Conservation (phyloP, 2,888 invertebrate genomes). For the Chorisops tibialis region DNA sequence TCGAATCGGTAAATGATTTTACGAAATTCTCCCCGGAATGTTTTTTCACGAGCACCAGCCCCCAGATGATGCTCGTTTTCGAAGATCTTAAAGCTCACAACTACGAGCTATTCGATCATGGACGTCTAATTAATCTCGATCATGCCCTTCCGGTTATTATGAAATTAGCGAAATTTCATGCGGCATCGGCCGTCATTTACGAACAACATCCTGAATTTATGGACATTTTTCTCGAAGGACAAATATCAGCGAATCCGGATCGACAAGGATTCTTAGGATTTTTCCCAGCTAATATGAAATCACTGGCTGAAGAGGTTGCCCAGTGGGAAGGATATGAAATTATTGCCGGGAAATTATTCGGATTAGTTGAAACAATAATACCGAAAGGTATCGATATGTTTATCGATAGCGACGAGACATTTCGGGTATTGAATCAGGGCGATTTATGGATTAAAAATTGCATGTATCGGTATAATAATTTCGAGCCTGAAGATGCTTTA, state of each 20-base stretch:
- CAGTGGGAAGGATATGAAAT: slow-evolving; percentile 49
- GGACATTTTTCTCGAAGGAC: slow-evolving; percentile 46
- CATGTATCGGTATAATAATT: slow-evolving; percentile 46
- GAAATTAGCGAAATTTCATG: slow-evolving; percentile 58
- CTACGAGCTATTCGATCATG: slow-evolving; percentile 57
- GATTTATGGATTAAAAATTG: slow-evolving; percentile 51
- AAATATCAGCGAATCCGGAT: slow-evolving; percentile 48
- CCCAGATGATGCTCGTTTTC: slow-evolving; percentile 52
- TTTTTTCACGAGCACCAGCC: slow-evolving; percentile 47
- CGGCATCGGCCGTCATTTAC: slow-evolving; percentile 52
- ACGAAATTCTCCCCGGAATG: slow-evolving; percentile 48
- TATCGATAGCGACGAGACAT: slow-evolving; percentile 40
- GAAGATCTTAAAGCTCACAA: slow-evolving; percentile 57
- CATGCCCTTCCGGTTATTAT: slow-evolving; percentile 55
- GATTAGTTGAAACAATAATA: slow-evolving; percentile 46
- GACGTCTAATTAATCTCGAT: slow-evolving; percentile 55
- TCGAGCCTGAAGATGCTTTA: slow-evolving; percentile 45
- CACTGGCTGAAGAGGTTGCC: slow-evolving; percentile 46
- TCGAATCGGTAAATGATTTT: slow-evolving; percentile 45
- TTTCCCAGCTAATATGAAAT: slow-evolving; percentile 47
- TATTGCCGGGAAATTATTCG: slow-evolving; percentile 48
- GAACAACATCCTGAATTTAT: slow-evolving; percentile 42
- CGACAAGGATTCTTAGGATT: slow-evolving; percentile 47
- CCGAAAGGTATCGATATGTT: slow-evolving; percentile 45
- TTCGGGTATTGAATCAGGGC: slow-evolving; percentile 47